Conservation (phyloP, 2,888 invertebrate species). For the Spisula solida region DNA sequence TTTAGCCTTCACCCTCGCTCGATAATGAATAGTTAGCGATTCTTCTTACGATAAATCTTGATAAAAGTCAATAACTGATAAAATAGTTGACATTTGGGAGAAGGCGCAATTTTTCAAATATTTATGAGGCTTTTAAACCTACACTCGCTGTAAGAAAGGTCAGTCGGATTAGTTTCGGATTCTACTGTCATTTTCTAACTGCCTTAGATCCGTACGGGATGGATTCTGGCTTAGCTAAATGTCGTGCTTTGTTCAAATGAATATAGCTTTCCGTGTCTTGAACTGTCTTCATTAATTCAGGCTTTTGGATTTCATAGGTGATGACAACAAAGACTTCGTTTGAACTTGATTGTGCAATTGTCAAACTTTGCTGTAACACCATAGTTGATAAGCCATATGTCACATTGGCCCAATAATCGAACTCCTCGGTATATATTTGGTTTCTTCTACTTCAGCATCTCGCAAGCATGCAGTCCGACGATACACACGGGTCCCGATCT, state of each 20-base stretch:
- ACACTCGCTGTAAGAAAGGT: background rate
- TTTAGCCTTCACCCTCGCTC: background rate
- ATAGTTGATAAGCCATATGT: background rate
- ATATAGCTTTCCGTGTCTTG: background rate
- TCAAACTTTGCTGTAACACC: background rate
- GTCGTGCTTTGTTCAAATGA: background rate
- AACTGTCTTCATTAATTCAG: background rate
- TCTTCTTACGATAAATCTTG: background rate
- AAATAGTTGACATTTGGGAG: background rate
- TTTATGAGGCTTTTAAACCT: background rate
- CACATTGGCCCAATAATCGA: background rate
- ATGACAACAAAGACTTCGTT: background rate
- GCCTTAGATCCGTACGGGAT: background rate
- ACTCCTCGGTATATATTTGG: no score
- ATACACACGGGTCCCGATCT: no score
- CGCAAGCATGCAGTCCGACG: no score
- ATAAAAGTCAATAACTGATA: slow-evolving; percentile 7
- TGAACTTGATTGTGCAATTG: background rate
- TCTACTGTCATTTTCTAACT: background rate
- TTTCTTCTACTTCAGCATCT: no score
- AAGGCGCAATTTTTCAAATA: background rate
- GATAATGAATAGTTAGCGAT: slow-evolving; percentile 10
- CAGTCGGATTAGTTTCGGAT: background rate
- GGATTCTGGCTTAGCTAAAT: background rate
- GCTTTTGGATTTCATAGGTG: background rate